Evolutionary conservation across 1,140 invertebrate species (phyloP).

Genomic region (Ectropis grisescens): DNA sequence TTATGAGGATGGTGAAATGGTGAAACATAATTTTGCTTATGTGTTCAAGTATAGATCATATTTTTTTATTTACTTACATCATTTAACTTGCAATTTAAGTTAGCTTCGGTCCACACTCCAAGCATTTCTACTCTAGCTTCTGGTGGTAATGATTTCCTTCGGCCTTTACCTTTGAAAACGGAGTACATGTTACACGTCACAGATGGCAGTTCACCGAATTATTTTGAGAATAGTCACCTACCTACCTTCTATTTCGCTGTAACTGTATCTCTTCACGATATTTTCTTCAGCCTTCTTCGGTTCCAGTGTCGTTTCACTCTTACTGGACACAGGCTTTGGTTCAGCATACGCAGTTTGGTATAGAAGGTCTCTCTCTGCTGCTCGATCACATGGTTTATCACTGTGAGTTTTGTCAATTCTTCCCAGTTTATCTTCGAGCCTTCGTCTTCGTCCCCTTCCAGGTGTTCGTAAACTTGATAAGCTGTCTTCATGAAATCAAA

Average conservation of each 20-base stretch:
- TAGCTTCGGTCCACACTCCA: slow-evolving; percentile 59
- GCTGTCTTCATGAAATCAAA: slow-evolving; percentile 81
- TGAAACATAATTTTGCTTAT: no score
- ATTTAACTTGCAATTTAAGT: slow-evolving; percentile 59
- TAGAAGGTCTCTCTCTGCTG: slow-evolving; percentile 49
- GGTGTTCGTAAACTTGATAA: slow-evolving; percentile 76
- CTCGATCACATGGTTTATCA: slow-evolving; percentile 59
- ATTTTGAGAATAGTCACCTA: no score
- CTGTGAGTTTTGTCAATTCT: slow-evolving; percentile 64
- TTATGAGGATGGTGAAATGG: no score
- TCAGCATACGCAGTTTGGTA: slow-evolving; percentile 35
- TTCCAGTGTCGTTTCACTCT: slow-evolving; percentile 45
- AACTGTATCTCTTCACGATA: slow-evolving; percentile 41
- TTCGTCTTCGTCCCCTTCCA: slow-evolving; percentile 72
- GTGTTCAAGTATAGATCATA: no score
- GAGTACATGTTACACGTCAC: no score
- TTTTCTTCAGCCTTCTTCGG: slow-evolving; percentile 29
- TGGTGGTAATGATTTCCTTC: slow-evolving; percentile 25
- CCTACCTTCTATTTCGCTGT: slow-evolving; percentile 51
- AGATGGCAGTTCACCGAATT: slow-evolving; percentile 4
- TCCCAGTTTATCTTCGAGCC: slow-evolving; percentile 76
- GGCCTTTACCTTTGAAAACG: slow-evolving; percentile 20
- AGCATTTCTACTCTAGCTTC: slow-evolving; percentile 57
- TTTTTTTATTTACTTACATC: no score
- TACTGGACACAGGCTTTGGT: slow-evolving; percentile 37